Percentiles rank a stretch among this genome's conserved stretches.
Conservation (phyloP, 2,888 invertebrate species). For the Acanthosoma haemorrhoidale region DNA sequence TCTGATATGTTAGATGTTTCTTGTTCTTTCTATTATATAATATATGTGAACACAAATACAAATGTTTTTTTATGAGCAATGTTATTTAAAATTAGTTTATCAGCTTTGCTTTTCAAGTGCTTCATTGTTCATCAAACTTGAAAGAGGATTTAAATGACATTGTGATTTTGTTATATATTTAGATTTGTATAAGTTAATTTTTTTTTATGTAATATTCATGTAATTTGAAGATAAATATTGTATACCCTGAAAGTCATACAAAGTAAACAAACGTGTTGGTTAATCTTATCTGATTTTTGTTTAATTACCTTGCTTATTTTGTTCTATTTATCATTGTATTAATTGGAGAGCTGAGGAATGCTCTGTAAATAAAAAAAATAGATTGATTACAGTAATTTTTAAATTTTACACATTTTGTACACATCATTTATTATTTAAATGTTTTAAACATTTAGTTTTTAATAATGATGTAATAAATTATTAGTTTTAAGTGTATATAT, state of each 20-base stretch:
- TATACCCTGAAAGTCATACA: not conserved
- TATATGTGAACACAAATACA: constrained; percentile 24
- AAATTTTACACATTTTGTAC: too few species aligned
- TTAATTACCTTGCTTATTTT: too few species aligned
- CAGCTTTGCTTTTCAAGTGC: constrained; percentile 4
- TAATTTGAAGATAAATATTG: not conserved
- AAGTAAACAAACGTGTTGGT: too few species aligned
- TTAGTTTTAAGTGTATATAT: too few species aligned
- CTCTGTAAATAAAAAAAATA: too few species aligned
- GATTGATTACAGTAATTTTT: too few species aligned
- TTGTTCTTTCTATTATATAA: constrained; percentile 22
- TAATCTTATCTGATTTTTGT: too few species aligned
- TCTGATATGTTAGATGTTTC: constrained; percentile 18
- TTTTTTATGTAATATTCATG: not conserved
- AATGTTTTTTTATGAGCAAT: not conserved
- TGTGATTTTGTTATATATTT: not conserved
- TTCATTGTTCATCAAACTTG: not conserved
- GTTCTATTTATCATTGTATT: too few species aligned
- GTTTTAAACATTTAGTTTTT: too few species aligned
- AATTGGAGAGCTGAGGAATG: too few species aligned
- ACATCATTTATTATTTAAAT: too few species aligned
- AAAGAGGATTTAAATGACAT: not conserved
- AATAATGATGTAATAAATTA: too few species aligned
- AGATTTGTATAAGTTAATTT: not conserved
- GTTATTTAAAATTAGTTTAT: not conserved